Evolutionary conservation across 2,888 invertebrate species (phyloP).

Genomic region (Sericinus montela): DNA sequence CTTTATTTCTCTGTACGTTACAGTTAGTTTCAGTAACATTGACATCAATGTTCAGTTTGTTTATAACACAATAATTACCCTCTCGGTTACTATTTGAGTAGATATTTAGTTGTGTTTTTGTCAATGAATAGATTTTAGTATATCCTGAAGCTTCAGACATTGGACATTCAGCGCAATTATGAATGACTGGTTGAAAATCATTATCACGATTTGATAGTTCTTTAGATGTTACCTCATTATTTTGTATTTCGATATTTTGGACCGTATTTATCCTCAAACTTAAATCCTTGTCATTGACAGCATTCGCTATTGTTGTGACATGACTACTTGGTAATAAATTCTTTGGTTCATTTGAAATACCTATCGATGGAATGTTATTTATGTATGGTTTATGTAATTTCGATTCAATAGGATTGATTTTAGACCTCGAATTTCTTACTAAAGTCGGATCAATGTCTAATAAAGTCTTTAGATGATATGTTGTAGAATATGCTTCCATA

Average conservation of each 20-base stretch:
- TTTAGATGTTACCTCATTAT: conserved; percentile 9
- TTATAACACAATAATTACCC: conserved; percentile 41
- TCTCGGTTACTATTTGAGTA: conserved; percentile 35
- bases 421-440: not conserved
- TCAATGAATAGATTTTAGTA: conserved; percentile 40
- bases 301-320: not conserved
- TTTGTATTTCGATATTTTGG: not conserved
- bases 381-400: not conserved
- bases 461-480: not conserved
- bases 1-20: not conserved
- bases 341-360: not conserved
- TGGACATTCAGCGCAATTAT: not conserved
- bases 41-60: conserved; percentile 51
- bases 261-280: not conserved
- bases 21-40: conserved; percentile 44
- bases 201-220: not conserved
- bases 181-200: not conserved
- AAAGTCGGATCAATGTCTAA: not conserved
- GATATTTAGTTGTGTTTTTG: conserved; percentile 42
- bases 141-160: not conserved
- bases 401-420: not conserved
- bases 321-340: not conserved
- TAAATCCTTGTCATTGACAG: not conserved
- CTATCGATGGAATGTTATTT: not conserved
- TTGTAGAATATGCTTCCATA: not conserved